phyloP scores from a whole-genome alignment of 2,888 invertebrate genomes.

The Epirrita christyi region DNA sequence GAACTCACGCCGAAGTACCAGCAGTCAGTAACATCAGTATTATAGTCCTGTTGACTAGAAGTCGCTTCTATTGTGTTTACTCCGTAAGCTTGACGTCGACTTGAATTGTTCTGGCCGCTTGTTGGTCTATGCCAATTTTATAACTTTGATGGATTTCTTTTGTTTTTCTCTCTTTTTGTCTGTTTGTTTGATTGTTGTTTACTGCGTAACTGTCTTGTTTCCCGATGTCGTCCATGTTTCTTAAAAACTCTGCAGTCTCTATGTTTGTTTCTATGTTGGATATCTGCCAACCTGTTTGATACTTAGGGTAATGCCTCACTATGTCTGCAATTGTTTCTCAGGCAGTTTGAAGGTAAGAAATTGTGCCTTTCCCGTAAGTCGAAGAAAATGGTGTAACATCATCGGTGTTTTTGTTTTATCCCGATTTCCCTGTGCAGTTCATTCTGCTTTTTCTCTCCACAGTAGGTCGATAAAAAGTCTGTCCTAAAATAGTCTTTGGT shows the following conservation, averaged over 20 bases:
- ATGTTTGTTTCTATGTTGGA: background rate
- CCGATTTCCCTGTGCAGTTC: background rate
- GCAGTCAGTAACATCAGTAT: too few species aligned
- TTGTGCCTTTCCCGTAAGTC: conserved; percentile 1
- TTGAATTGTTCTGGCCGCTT: too few species aligned
- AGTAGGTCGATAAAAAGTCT: conserved; percentile 12
- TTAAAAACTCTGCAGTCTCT: conserved; percentile 5
- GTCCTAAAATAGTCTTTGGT: conserved; percentile 6
- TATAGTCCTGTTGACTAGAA: background rate
- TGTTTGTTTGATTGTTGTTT: too few species aligned
- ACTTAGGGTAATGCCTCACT: conserved; percentile 5
- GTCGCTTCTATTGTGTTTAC: background rate
- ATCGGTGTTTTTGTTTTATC: background rate
- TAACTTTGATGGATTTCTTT: too few species aligned
- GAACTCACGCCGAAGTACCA: too few species aligned
- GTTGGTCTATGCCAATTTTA: too few species aligned
- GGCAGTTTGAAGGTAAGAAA: conserved; percentile 5
- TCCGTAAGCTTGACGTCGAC: too few species aligned
- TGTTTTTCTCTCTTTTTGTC: too few species aligned
- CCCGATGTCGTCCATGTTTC: conserved; percentile 2
- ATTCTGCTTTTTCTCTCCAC: conserved; percentile 10
- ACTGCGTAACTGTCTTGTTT: background rate
- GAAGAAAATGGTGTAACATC: conserved; percentile 8
- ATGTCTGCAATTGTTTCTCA: conserved; percentile 9
- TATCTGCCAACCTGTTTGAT: conserved; percentile 9